phyloP scores from a whole-genome alignment of 2,797 vertebrate species.

The Lithobates sylvaticus region DNA sequence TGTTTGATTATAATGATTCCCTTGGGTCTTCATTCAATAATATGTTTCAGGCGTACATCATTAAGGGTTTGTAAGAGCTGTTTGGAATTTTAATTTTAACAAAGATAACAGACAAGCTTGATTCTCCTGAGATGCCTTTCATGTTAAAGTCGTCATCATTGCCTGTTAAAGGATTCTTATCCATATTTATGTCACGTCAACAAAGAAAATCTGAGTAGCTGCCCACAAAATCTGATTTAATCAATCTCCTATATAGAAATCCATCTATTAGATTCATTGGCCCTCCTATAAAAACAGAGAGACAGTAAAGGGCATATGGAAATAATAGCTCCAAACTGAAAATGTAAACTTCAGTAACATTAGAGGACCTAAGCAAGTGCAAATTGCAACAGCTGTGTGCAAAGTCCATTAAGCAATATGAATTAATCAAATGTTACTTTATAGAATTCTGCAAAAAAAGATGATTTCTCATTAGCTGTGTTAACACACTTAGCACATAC shows the following conservation, averaged over 20 bases:
- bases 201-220: neutral
- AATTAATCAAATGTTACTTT: too few species aligned
- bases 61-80: slow-evolving; percentile 8
- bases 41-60: slow-evolving; percentile 28
- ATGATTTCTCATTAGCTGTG: too few species aligned
- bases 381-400: too few species aligned
- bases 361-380: too few species aligned
- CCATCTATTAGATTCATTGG: neutral
- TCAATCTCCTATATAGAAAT: neutral
- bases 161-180: neutral
- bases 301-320: neutral
- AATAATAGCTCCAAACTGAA: neutral
- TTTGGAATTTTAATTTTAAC: slow-evolving; percentile 9
- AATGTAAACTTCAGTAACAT: neutral
- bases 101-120: slow-evolving; percentile 10
- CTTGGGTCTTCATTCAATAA: slow-evolving; percentile 32
- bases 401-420: neutral
- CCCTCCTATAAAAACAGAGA: neutral
- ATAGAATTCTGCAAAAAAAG: too few species aligned
- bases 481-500: too few species aligned
- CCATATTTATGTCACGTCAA: neutral
- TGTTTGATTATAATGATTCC: slow-evolving; percentile 44
- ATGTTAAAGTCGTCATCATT: slow-evolving; percentile 1
- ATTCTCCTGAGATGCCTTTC: slow-evolving; percentile 45
- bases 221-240: neutral